phyloP scores from a whole-genome alignment of 2,797 vertebrate species.

The Lepus oiostolus region DNA sequence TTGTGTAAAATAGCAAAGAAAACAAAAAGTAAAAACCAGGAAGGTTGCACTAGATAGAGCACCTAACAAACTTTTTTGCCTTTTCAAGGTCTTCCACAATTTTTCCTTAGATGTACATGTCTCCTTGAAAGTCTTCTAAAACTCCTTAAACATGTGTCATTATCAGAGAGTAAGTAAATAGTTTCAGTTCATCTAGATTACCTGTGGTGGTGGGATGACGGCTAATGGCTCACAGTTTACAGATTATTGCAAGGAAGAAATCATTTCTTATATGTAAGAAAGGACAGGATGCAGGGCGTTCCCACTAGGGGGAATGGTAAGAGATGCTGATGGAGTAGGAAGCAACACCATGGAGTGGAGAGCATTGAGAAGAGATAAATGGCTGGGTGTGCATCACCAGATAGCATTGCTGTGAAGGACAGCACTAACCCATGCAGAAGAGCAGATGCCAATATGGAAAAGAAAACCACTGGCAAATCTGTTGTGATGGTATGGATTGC shows the following conservation, averaged over 20 bases:
- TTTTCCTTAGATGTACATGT: background rate
- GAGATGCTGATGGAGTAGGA: background rate
- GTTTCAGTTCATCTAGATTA: background rate
- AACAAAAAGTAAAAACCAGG: background rate
- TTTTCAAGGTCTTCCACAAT: background rate
- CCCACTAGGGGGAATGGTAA: background rate
- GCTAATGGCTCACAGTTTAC: background rate
- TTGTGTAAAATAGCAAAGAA: background rate
- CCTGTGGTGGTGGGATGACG: background rate
- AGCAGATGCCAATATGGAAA: background rate
- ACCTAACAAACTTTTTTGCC: background rate
- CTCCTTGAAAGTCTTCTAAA: slow-evolving; percentile 3
- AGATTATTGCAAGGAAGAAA: background rate
- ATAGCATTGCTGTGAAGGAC: background rate
- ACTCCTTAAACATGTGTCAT: background rate
- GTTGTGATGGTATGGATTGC: background rate
- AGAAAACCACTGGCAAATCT: background rate
- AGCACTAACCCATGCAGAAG: background rate
- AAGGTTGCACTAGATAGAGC: background rate
- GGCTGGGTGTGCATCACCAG: background rate
- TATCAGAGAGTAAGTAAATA: background rate
- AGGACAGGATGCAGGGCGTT: background rate
- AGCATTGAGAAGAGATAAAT: background rate
- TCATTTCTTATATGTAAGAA: background rate
- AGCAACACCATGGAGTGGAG: background rate